Percentiles rank a stretch among this genome's conserved stretches.
These are phyloP conservation scores for Rhagoletis pomonella DNA, from an alignment of 1,140 invertebrate genomes.

Conservation along the genomic window DNA sequence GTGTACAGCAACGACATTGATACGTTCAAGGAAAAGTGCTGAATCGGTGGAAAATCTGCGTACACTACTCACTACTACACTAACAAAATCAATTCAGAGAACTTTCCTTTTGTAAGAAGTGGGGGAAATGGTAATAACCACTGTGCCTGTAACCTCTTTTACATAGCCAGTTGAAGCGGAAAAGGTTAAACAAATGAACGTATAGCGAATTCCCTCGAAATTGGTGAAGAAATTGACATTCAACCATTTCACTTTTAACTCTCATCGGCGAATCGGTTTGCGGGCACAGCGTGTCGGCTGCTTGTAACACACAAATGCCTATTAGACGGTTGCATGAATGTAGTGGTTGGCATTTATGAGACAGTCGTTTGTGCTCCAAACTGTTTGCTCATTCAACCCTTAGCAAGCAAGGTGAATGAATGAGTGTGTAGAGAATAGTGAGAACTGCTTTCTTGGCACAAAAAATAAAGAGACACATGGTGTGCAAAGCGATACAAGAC, in stretches of 20 bases:
- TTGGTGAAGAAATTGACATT: slow-evolving; percentile 1
- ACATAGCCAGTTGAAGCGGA: slow-evolving; percentile 20
- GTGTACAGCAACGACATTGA: neutral
- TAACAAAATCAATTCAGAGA: neutral
- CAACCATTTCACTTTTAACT: slow-evolving; percentile 45
- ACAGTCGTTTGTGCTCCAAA: no score
- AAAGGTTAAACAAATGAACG: slow-evolving; percentile 5
- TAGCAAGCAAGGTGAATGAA: no score
- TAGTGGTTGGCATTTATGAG: no score
- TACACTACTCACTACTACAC: neutral
- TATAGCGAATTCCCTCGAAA: slow-evolving; percentile 26
- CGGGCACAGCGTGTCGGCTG: slow-evolving; percentile 14
- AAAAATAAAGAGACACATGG: no score
- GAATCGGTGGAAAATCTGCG: neutral
- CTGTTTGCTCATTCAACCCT: no score
- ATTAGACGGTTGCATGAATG: no score
- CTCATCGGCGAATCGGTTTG: slow-evolving; percentile 5
- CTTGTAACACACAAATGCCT: neutral
- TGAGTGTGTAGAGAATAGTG: no score
- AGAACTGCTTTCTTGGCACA: no score
- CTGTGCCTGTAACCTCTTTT: slow-evolving; percentile 10
- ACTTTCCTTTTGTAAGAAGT: neutral
- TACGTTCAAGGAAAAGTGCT: slow-evolving; percentile 2
- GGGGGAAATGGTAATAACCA: neutral
- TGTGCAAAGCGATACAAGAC: no score